Evolutionary conservation across 2,888 invertebrate species (phyloP), one percentile per base, ranked within the genome.

Genomic region (Ectemnius cavifrons): DNA sequence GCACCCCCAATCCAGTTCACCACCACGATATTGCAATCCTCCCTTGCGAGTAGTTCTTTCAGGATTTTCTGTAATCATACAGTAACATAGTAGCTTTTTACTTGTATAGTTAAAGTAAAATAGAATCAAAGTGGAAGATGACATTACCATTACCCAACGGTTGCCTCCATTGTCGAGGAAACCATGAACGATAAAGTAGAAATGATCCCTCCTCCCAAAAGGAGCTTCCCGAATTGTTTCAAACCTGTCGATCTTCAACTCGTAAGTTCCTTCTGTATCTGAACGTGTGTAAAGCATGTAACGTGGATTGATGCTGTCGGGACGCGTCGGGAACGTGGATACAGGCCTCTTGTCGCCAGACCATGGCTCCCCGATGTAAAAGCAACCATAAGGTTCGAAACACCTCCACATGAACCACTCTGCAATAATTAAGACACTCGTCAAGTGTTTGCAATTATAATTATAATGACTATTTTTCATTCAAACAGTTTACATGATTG

Each of bases 1-100:
- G 97, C 95, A 0, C 97, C 98, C 4, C 94, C 94, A 73, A 95
- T 94, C 98, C 97, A 98, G 87, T 97, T 97, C 2, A 97, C 94
- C 0, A 96, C 92, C 14, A 97, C 92, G 0, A 97, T 95, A 66
- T 96, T 95, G 57, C 95, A 94, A 63, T 94, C 94, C 56, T 94
- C 94, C 67, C 94, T 93, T 0, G 93, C 92, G 6, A 98, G 90
- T n/a, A 98, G 91, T 37, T 95, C 95, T 67, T 94, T 92, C 16
- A 94, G 94, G 92, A 96, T 94, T 62, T 94, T 93, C 92, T 95
- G 92, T 71, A 95, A 94, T 20, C 13, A 28, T 18, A 58, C 11
- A 23, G 2, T 16, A 2, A 47, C 4, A 47, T 47, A 47, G 4
- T 23, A 23, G 2, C 23, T 23, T 23, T 23, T 23, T 2, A 23